Base-by-base conservation (phyloP, 2,113 vertebrate species). In the Vidua macroura region DNA sequence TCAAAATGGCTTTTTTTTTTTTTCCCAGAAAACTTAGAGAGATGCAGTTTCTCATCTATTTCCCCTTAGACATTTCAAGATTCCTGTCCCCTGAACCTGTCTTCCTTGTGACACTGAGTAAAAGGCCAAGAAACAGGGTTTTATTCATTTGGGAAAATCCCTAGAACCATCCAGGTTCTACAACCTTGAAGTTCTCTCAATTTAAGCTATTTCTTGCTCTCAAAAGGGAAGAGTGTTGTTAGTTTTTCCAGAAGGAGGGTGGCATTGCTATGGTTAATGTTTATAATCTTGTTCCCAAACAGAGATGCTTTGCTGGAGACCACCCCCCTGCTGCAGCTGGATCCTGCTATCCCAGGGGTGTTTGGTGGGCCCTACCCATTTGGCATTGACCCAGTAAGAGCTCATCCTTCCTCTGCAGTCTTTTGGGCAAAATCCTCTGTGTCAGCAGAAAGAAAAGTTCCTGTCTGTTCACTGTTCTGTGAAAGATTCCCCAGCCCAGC, bases 311-410 rank as follows among this genome's bases (percentile, higher is more conserved):
- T 97, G 7, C 98, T 99, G 39, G 63, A 83, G n/a, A 97, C 74
- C 2, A 98, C 97, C 39, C 91, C 83, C 11, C 81, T 99, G 62
- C 96, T 99, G 66, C 99, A 99, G 98, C 89, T 99, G 95, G 97
- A 99, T 93, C 99, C 99, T 22, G 94, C 96, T 1, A 16, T 99
- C n/a, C 95, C 94, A 0, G 99, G 99, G 24, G 99, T 99, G 46
- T 99, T 99, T 12, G 98, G 91, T 20, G 99, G 99, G 33, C 98
- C 99, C 0, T 99, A 99, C 93, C 99, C 99, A 3, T 98, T 99
- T n/a, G 99, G 99, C 96, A 99, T 99, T 19, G 99, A 99, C 96
- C 99, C 99, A 30, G 99, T 99, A 97, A 98, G 96, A 96, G 41
- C 39, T 59, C 23, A 37, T 70, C 27, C 62, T 86, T 78, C 43